Conservation (phyloP, 2,113 vertebrate genomes). For the Otus sunia region DNA sequence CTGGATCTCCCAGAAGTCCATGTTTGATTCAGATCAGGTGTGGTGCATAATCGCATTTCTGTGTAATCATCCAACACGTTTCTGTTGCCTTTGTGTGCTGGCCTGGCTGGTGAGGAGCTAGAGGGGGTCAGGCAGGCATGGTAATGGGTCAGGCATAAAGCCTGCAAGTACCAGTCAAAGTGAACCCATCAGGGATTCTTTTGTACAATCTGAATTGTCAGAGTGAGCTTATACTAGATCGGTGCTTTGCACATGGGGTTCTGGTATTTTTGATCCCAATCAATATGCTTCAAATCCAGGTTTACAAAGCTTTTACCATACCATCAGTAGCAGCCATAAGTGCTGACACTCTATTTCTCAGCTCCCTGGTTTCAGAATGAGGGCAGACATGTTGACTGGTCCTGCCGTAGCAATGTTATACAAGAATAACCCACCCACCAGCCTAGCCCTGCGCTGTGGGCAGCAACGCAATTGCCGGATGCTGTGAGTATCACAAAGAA, state of each 20-base stretch:
- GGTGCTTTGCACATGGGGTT: neutral
- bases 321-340: neutral
- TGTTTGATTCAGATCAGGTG: constrained; percentile 7
- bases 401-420: neutral
- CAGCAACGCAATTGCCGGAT: neutral
- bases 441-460: neutral
- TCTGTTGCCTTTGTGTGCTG: neutral
- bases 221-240: neutral
- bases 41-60: neutral
- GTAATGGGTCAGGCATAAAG: neutral
- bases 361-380: neutral
- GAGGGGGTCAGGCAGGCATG: neutral
- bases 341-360: neutral
- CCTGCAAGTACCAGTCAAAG: neutral
- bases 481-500: neutral
- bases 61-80: neutral
- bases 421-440: neutral
- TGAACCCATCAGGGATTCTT: neutral
- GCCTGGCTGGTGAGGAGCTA: neutral
- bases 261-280: neutral
- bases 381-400: neutral
- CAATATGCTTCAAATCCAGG: neutral
- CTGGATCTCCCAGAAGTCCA: constrained; percentile 19
- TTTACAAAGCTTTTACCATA: neutral
- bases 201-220: neutral